A percentile compares a stretch with the other conserved stretches of the same genome.
Evolutionary conservation across 2,113 vertebrate genomes (phyloP).

Genomic region (Lonchura striata): DNA sequence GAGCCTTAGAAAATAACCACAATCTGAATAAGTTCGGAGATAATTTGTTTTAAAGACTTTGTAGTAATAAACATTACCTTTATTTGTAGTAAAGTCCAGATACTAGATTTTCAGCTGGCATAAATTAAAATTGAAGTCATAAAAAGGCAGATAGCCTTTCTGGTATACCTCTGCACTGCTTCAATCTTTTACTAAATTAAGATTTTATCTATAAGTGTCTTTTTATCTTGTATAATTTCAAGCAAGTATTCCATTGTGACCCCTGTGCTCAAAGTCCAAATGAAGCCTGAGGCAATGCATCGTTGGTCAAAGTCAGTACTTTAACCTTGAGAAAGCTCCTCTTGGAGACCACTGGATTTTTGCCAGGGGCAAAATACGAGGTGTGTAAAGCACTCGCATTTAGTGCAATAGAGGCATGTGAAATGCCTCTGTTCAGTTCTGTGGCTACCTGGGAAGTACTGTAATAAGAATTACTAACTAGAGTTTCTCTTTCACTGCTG

Average conservation of each 20-base stretch:
- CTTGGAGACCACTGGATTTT: background rate
- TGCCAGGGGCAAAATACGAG: background rate
- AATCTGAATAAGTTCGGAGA: background rate
- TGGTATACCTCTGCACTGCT: background rate
- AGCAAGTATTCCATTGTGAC: background rate
- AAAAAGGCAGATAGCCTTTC: background rate
- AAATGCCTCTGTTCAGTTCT: background rate
- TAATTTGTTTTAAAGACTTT: background rate
- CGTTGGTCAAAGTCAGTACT: background rate
- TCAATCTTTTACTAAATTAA: background rate
- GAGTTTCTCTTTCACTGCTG: background rate
- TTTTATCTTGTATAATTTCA: background rate
- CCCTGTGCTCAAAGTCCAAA: background rate
- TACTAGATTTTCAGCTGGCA: background rate
- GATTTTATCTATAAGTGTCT: conserved; percentile 8
- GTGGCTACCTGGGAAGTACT: background rate
- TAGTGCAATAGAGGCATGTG: background rate
- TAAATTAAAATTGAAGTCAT: background rate
- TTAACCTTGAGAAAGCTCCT: background rate
- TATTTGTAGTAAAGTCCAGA: background rate
- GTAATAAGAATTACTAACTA: background rate
- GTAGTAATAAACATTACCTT: background rate
- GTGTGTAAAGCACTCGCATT: background rate
- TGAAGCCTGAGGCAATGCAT: background rate
- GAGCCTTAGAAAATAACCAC: background rate